Evolutionary conservation across 2,888 invertebrate species (phyloP), one percentile per base, ranked within the genome.

Genomic region (Axea sp.): DNA sequence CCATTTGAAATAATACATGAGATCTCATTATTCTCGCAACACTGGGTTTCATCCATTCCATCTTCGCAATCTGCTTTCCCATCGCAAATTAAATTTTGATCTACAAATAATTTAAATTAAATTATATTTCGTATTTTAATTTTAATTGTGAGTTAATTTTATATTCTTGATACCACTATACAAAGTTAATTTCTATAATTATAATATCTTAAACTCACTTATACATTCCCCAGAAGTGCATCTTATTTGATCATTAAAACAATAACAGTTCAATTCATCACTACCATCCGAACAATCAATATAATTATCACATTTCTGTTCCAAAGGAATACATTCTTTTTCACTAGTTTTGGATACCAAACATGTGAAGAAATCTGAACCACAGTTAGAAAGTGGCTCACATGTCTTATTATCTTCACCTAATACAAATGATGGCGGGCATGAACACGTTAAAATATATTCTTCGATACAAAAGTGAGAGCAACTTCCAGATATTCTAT

Each of bases 201-300:
- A 17, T 1, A 22, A 8, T 35, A 26, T 53, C 4, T 22, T 4
- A 22, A 31, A 9, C 26, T 43, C n/a, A 31, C 49, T 24, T 33
- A 49, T 49, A 35, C 49, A 49, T n/a, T 33, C 4, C n/a, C 35
- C 35, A 12, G 22, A 22, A 2, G 22, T 22, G 7, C 49, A 49
- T 6, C 5, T 9, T 5, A 33, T 33, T n/a, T 49, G n/a, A 1
- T 33, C n/a, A 12, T 22, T 12, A 1, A 3, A 9, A 8, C 49
- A 49, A 14, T 17, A 8, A 6, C 49, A 49, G 0, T 22, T 33
- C 3, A 49, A 15, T 35, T 49, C 49, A 11, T 49, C 49, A 11
- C 49, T 49, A 3, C 49, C 49, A 31, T 49, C 49, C 0, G 33
- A 33, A 12, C 49, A 49, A 14, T 49, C 49, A 8, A 14, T 9